Conservation (phyloP, 2,113 vertebrate species). For the Promerops cafer region DNA sequence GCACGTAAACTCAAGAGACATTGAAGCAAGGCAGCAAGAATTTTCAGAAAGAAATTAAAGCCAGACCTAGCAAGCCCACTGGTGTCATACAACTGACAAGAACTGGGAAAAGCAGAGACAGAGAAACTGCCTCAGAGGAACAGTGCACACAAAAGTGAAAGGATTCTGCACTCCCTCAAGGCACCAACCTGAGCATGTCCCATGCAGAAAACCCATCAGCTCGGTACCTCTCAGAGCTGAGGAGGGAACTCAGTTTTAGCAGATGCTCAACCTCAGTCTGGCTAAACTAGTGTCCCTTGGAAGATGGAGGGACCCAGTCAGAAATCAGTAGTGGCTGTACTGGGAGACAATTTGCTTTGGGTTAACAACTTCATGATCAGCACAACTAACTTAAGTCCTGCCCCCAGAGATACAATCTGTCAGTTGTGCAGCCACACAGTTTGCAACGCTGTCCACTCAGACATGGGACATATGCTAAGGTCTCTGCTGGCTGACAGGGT, state of each 20-base stretch:
- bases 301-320: not conserved
- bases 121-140: not conserved
- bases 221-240: not conserved
- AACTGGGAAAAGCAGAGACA: not conserved
- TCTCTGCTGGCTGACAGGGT: not conserved
- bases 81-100: not conserved
- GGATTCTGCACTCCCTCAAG: not conserved
- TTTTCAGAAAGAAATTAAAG: not conserved
- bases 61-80: not conserved
- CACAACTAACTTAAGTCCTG: not conserved
- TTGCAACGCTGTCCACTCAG: too few relatives aligned
- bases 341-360: not conserved
- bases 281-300: not conserved
- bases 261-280: not conserved
- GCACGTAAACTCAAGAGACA: not conserved
- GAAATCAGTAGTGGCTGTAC: not conserved
- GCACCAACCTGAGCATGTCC: not conserved
- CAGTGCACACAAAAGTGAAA: not conserved
- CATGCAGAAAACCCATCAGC: not conserved
- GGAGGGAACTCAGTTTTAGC: not conserved
- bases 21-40: not conserved
- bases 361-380: not conserved
- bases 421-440: not conserved
- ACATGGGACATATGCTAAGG: not conserved
- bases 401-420: too few relatives aligned